Percentiles rank a stretch among this genome's conserved stretches.
Conservation (phyloP, 2,888 invertebrate species). For the Nesidiocoris tenuis region DNA sequence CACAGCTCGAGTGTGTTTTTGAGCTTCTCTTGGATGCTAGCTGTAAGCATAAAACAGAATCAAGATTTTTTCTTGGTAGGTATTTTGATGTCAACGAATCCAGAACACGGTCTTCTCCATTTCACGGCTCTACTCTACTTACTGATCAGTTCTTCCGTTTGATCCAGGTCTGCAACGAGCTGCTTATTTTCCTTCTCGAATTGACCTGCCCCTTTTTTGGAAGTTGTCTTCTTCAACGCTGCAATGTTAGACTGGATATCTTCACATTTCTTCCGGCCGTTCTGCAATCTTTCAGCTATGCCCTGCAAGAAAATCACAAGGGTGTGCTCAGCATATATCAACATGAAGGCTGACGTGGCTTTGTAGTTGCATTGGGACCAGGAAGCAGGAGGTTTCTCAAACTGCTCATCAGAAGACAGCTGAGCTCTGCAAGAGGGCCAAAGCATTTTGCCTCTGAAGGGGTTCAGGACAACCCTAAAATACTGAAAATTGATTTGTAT, state of each 20-base stretch:
- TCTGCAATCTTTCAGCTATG: conserved; percentile 65
- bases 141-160: conserved; percentile 6
- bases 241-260: conserved; percentile 68
- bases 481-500: too few relatives aligned
- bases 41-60: conserved; percentile 54
- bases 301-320: conserved; percentile 53
- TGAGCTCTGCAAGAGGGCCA: too few relatives aligned
- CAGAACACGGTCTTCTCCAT: not conserved
- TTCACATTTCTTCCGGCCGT: conserved; percentile 66
- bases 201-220: conserved; percentile 71
- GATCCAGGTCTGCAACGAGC: conserved; percentile 60
- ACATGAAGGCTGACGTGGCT: too few relatives aligned
- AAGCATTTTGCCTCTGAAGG: too few relatives aligned
- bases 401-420: too few relatives aligned
- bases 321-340: too few relatives aligned
- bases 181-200: conserved; percentile 72
- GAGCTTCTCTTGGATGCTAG: conserved; percentile 68
- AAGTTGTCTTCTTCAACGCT: conserved; percentile 73
- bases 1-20: conserved; percentile 75
- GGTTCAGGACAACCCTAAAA: too few relatives aligned
- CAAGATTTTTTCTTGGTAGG: too few relatives aligned
- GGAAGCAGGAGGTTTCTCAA: too few relatives aligned
- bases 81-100: not conserved
- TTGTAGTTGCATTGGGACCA: too few relatives aligned
- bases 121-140: not conserved